Conservation (phyloP, 2,113 vertebrate species). For the Catagonus wagneri region DNA sequence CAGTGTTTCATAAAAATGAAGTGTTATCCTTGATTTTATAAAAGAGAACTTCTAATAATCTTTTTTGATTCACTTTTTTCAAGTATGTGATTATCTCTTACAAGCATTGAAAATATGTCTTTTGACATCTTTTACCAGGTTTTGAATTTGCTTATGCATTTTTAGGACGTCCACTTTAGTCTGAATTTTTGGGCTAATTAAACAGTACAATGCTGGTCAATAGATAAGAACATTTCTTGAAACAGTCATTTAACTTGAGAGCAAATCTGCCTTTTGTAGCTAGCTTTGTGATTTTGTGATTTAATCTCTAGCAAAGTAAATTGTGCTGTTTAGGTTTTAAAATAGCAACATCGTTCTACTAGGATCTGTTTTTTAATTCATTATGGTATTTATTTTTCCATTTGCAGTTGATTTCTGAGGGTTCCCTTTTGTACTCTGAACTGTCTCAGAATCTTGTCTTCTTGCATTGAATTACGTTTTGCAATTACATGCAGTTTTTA, state of each 20-base stretch:
- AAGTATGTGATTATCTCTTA: not conserved
- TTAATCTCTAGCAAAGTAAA: slow-evolving; percentile 13
- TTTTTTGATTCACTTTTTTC: not conserved
- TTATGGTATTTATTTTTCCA: slow-evolving; percentile 33
- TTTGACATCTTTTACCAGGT: not conserved
- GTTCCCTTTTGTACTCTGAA: not conserved
- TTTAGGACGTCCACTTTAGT: not conserved
- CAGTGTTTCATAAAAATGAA: not conserved
- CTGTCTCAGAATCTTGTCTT: slow-evolving; percentile 24
- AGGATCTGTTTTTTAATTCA: not conserved
- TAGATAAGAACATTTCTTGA: not conserved
- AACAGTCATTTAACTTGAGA: slow-evolving; percentile 12
- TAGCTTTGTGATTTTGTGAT: slow-evolving; percentile 32
- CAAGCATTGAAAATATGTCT: not conserved
- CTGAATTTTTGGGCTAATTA: slow-evolving; percentile 28
- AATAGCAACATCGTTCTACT: slow-evolving; percentile 18
- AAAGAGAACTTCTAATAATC: not conserved
- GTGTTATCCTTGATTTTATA: not conserved
- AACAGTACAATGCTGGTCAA: not conserved
- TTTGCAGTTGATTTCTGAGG: slow-evolving; percentile 19
- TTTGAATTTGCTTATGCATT: not conserved
- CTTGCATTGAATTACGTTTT: slow-evolving; percentile 44
- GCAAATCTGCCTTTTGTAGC: not conserved
- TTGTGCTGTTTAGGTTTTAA: slow-evolving; percentile 42
- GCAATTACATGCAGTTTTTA: not conserved